Conservation (phyloP, 2,113 vertebrate genomes). For the Etheostoma spectabile region DNA sequence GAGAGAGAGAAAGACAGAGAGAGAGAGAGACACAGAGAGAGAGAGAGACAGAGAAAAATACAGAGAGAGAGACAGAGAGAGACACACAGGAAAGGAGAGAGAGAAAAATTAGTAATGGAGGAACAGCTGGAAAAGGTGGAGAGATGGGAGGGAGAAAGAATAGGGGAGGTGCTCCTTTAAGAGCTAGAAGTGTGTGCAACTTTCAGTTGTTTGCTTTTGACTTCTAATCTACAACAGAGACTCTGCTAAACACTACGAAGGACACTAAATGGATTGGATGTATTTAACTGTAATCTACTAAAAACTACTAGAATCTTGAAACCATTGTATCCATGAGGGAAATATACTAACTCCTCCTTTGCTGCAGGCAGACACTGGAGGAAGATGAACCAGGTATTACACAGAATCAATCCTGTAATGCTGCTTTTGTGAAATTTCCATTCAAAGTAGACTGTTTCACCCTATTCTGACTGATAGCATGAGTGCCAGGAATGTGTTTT, state of each 20-base stretch:
- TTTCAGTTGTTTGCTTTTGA: conserved; percentile 58
- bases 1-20: background rate
- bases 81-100: conserved; percentile 41
- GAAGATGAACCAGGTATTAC: conserved; percentile 67
- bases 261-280: conserved; percentile 31
- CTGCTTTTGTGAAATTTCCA: background rate
- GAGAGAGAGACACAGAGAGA: background rate
- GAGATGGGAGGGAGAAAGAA: conserved; percentile 60
- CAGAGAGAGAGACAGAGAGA: conserved; percentile 15
- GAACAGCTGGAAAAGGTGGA: conserved; percentile 62
- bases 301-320: conserved; percentile 34
- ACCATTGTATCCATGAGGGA: conserved; percentile 38
- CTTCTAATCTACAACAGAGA: conserved; percentile 39
- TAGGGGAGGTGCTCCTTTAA: conserved; percentile 54
- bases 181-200: conserved; percentile 33
- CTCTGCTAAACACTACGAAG: conserved; percentile 17
- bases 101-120: conserved; percentile 34
- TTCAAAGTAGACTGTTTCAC: conserved; percentile 3
- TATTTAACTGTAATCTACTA: conserved; percentile 41
- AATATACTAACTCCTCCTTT: conserved; percentile 26
- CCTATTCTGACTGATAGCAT: background rate
- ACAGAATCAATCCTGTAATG: conserved; percentile 20
- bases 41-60: conserved; percentile 15
- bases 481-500: conserved; percentile 24
- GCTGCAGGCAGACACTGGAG: conserved; percentile 41